Base-by-base conservation (phyloP, 2,113 vertebrate genomes). In the Oxygymnocypris stewartii region DNA sequence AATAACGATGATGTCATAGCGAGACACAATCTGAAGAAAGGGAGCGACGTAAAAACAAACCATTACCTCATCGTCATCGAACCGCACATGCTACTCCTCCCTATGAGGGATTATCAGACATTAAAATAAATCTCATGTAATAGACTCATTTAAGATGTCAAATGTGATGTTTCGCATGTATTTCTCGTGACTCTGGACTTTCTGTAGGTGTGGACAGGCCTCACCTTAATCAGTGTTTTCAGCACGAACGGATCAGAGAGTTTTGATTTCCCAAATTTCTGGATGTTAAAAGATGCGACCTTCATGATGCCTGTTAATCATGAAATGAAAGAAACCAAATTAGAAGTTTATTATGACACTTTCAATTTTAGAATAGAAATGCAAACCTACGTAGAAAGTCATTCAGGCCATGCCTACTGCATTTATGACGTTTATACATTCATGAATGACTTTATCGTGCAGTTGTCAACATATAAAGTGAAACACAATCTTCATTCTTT, bases 1-100 rank as follows among this genome's bases (percentile, higher is more conserved):
- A 85, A 96, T 94, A 74, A 96, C 18, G 0, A 94, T 91, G 88
- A 96, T 93, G 89, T 95, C 95, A 89, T 96, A 96, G 3, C 92
- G 93, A 13, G 91, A 93, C 25, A 95, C 89, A 2, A 95, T 93
- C 95, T 96, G 86, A 35, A 77, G 31, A 20, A 23, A 61, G 9
- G 8, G 23, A 61, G 8, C 8, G 23, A 61, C 3, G 23, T 10
- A 23, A 61, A 63, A 3, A 51, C 25, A 63, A 73, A 11, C 9
- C 4, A 9, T 42, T 42, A 73, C 9, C 6, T 54, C 16, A 20
- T 1, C 2, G 2, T 44, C 18, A 31, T 31, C 0, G 1, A 11
- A 16, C 9, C 20, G 40, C 10, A n/a, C 16, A 18, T 6, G 31
- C 20, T 0, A 2, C 31, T 35, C n/a, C 10, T 61, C 20, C 3